A percentile compares a stretch with the other conserved stretches of the same genome.
Evolutionary conservation across 2,797 vertebrate species (phyloP).

Genomic region (Phalloptychus januarius): DNA sequence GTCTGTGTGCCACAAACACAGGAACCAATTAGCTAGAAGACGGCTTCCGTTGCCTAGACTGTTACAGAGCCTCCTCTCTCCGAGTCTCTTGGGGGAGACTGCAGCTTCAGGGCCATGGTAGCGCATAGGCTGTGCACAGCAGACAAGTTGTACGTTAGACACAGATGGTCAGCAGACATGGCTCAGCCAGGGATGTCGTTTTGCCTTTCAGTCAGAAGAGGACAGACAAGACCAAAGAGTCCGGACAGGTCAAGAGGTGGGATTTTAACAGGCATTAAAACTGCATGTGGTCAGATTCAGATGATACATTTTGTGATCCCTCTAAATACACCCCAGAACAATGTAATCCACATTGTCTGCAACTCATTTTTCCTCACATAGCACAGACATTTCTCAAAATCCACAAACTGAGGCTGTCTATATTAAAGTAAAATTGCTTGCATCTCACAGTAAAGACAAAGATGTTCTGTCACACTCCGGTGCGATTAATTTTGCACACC

Average conservation of each 20-base stretch:
- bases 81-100: conserved; percentile 67
- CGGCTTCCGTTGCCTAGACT: conserved; percentile 72
- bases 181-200: conserved; percentile 43
- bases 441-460: background rate
- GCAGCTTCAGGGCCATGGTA: conserved; percentile 68
- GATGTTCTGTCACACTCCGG: background rate
- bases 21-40: conserved; percentile 78
- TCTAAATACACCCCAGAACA: conserved; percentile 27
- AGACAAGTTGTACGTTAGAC: conserved; percentile 65
- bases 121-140: conserved; percentile 66
- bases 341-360: conserved; percentile 15
- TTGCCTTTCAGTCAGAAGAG: conserved; percentile 47
- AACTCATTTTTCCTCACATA: conserved; percentile 36
- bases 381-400: conserved; percentile 21
- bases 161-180: conserved; percentile 58
- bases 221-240: conserved; percentile 29
- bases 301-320: conserved; percentile 10
- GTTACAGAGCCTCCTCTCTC: conserved; percentile 72
- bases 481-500: background rate
- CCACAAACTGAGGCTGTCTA: background rate
- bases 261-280: conserved; percentile 11
- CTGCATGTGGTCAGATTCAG: conserved; percentile 3
- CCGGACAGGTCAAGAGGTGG: conserved; percentile 26
- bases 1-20: conserved; percentile 70
- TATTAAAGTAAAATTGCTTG: conserved; percentile 22